Conservation (phyloP, 2,113 vertebrate species). For the Spea multiplicata region DNA sequence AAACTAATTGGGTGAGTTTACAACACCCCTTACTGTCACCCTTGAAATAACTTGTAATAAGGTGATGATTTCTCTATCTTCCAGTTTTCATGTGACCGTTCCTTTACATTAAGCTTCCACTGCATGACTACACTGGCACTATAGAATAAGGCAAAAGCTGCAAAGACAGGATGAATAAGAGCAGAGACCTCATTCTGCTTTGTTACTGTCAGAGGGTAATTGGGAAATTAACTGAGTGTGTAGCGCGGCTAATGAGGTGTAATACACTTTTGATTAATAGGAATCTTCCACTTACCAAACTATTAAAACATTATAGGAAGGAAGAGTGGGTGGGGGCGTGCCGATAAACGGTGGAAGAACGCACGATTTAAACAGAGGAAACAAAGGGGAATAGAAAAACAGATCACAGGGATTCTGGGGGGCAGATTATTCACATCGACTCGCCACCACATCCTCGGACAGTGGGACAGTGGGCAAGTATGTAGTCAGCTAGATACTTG, state of each 20-base stretch:
- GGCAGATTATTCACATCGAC: too few relatives aligned
- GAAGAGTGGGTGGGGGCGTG: slow-evolving; percentile 37
- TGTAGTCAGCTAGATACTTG: too few relatives aligned
- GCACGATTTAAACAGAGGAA: background rate
- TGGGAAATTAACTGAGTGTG: slow-evolving; percentile 64
- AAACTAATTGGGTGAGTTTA: too few relatives aligned
- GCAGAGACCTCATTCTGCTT: slow-evolving; percentile 53
- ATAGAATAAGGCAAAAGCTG: background rate
- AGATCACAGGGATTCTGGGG: background rate
- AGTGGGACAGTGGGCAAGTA: too few relatives aligned
- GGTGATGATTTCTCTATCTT: too few relatives aligned
- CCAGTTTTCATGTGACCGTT: background rate
- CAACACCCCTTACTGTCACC: too few relatives aligned
- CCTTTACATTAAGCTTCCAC: background rate
- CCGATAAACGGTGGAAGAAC: background rate
- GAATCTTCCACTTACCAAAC: slow-evolving; percentile 50
- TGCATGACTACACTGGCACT: too few relatives aligned
- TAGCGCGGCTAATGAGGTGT: slow-evolving; percentile 60
- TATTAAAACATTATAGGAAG: slow-evolving; percentile 46
- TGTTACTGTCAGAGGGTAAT: slow-evolving; percentile 54
- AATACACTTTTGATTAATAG: slow-evolving; percentile 50
- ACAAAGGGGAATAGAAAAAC: background rate
- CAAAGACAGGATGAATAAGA: slow-evolving; percentile 40
- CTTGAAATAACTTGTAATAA: too few relatives aligned
- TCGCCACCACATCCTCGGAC: too few relatives aligned